These are phyloP conservation scores for Philopotamus ludificatus DNA, from an alignment of 1,140 invertebrate species.

Conservation along the genomic window DNA sequence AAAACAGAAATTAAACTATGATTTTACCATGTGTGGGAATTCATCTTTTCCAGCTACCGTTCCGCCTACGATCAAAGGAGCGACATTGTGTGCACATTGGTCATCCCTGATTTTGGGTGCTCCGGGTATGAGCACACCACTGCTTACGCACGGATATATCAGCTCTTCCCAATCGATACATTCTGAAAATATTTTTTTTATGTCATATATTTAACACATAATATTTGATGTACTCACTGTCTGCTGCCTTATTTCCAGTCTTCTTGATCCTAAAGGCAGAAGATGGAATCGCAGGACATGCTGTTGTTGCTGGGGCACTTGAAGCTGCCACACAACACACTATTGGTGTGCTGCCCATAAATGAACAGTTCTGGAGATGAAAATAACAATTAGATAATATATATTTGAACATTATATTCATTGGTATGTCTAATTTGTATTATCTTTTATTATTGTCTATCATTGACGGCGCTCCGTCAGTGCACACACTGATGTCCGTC, in stretches of 20 bases:
- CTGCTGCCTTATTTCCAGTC: constrained; percentile 25
- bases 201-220: background rate
- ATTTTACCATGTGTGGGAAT: constrained; percentile 33
- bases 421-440: too few relatives aligned
- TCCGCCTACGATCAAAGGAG: constrained; percentile 12
- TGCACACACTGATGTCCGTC: too few relatives aligned
- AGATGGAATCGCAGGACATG: constrained; percentile 1
- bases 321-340: constrained; percentile 2
- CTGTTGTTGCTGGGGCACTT: background rate
- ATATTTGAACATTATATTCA: too few relatives aligned
- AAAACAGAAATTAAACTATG: too few relatives aligned
- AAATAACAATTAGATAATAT: background rate
- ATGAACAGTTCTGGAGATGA: background rate
- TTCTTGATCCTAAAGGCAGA: constrained; percentile 6
- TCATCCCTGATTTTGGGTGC: constrained; percentile 12
- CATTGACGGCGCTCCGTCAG: too few relatives aligned
- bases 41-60: constrained; percentile 2
- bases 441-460: too few relatives aligned
- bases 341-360: background rate
- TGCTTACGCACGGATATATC: too few relatives aligned
- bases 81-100: constrained; percentile 1
- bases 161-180: too few relatives aligned
- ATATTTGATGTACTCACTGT: constrained; percentile 22
- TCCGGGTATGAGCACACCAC: too few relatives aligned
- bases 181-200: constrained; percentile 20